Percentiles rank a stretch among this genome's conserved stretches.
These are phyloP conservation scores for Apis cerana DNA, from an alignment of 1,140 invertebrate species.

Conservation along the genomic window DNA sequence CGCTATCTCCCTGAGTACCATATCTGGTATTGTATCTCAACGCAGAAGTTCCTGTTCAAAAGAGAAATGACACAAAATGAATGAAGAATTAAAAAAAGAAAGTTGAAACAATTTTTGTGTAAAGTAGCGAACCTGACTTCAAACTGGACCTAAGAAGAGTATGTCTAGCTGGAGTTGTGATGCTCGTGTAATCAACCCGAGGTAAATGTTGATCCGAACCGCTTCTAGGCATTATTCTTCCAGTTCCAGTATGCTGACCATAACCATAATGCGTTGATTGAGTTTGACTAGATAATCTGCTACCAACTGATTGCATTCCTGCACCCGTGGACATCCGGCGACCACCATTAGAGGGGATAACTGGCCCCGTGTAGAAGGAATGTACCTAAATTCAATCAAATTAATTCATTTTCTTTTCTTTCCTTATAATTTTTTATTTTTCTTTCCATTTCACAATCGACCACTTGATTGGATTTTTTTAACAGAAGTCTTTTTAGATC, in stretches of 20 bases:
- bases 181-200: conserved; percentile 88
- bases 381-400: conserved; percentile 82
- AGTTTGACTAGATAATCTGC: conserved; percentile 77
- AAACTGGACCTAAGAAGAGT: conserved; percentile 88
- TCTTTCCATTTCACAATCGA: conserved; percentile 14
- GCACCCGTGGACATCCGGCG: conserved; percentile 83
- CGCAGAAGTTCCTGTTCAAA: conserved; percentile 75
- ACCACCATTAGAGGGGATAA: conserved; percentile 80
- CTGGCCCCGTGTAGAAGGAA: conserved; percentile 88
- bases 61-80: neutral
- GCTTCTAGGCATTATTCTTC: conserved; percentile 88
- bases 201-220: conserved; percentile 93
- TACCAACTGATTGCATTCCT: conserved; percentile 78
- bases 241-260: conserved; percentile 79
- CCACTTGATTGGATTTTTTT: neutral
- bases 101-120: neutral
- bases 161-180: conserved; percentile 86
- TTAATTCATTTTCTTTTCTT: neutral
- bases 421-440: neutral
- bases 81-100: neutral
- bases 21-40: conserved; percentile 84
- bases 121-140: conserved; percentile 82
- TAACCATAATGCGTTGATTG: conserved; percentile 81
- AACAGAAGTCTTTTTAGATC: neutral
- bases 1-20: conserved; percentile 79